phyloP scores from a whole-genome alignment of 1,140 invertebrate genomes.

The Heliconius eleuchia region DNA sequence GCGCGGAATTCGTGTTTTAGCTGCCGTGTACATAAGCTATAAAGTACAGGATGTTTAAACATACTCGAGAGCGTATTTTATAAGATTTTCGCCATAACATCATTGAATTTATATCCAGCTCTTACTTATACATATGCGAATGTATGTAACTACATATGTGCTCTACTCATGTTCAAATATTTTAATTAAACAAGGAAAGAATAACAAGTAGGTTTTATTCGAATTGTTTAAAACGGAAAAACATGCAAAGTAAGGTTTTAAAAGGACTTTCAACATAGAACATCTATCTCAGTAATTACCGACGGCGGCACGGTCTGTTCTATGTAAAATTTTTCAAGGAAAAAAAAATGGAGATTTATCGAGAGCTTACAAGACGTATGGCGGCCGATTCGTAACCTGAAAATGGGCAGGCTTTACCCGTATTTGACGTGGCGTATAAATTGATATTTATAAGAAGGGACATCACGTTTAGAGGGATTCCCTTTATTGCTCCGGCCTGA shows the following conservation, averaged over 20 bases:
- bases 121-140: conserved; percentile 22
- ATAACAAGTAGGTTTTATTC: conserved; percentile 18
- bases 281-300: conserved; percentile 42
- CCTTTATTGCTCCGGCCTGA: conserved; percentile 71
- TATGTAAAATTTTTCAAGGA: conserved; percentile 59
- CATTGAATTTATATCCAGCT: conserved; percentile 31
- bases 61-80: conserved; percentile 27
- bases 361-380: conserved; percentile 55
- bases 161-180: conserved; percentile 17
- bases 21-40: conserved; percentile 40
- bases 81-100: conserved; percentile 31
- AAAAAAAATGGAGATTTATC: conserved; percentile 65
- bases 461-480: conserved; percentile 75
- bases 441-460: conserved; percentile 81
- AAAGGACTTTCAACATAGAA: conserved; percentile 32
- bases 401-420: conserved; percentile 65
- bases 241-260: conserved; percentile 39
- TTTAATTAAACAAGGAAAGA: conserved; percentile 28
- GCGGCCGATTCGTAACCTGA: conserved; percentile 64
- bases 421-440: conserved; percentile 77
- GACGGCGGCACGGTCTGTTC: conserved; percentile 45
- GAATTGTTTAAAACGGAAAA: conserved; percentile 30
- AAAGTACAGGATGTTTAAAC: conserved; percentile 40
- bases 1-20: conserved; percentile 56
- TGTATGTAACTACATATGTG: conserved; percentile 16